Base-by-base conservation (phyloP, 2,113 vertebrate species). In the Egretta garzetta region DNA sequence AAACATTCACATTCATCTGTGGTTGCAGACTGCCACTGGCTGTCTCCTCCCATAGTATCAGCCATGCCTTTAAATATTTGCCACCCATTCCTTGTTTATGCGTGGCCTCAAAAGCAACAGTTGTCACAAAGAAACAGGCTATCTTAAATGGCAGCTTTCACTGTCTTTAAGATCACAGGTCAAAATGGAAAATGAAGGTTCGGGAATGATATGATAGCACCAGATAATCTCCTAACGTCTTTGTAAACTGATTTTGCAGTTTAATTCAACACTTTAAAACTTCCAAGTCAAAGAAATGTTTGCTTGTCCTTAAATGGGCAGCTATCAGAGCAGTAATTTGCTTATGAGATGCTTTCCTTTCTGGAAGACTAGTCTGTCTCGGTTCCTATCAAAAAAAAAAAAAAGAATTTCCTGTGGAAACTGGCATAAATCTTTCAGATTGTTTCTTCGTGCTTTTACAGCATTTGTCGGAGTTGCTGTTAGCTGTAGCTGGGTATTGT, bases 381-480 rank as follows among this genome's bases (percentile, higher is more conserved):
- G 0, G 55, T 93, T 85, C 66, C 84, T 77, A 92, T 91, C 67
- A 85, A 94, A 43, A 43, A 95, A 94, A 94, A 94, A 94, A 90
- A 92, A 96, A 97, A 91, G 80, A 82, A 73, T 96, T 97, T 97
- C 80, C 80, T 91, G 62, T 53, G 95, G 95, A 97, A 95, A 95
- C 33, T 6, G 60, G 37, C 79, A 59, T 68, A 75, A 97, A 85
- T 83, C 63, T 74, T 28, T 58, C 53, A 75, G 72, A 63, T 90
- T 90, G 27, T 87, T 95, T 82, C 53, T 62, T 84, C 35, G 24
- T 73, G 64, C 37, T 90, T 77, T 77, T 47, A 37, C 64, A 70
- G 62, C 28, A 0, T 93, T 94, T 95, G 87, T 71, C 10, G 0
- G 28, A 77, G 47, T 82, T 94, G 56, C 83, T 92, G 20, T 92